Conservation (phyloP, 2,113 vertebrate species). For the Campylorhamphus procurvoides region DNA sequence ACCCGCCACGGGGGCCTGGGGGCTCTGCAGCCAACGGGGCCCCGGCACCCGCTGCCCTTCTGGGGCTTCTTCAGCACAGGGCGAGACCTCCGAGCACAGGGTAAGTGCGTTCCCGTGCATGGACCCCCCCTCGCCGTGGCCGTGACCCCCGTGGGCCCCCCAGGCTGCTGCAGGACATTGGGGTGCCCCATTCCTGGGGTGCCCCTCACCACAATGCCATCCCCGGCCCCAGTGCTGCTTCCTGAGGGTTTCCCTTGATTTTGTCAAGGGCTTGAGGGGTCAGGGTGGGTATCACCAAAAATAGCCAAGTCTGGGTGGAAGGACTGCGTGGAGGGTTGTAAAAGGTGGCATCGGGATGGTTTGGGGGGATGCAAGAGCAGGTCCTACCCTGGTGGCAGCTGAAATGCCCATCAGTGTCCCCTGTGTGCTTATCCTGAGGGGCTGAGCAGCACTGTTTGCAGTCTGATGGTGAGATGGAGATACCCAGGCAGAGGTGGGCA, state of each 20-base stretch:
- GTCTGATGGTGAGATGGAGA: neutral
- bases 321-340: fast-evolving
- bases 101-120: neutral
- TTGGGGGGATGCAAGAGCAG: neutral
- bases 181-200: neutral
- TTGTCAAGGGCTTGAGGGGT: fast-evolving
- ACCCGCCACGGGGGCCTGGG: neutral
- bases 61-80: neutral
- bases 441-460: fast-evolving
- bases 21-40: neutral
- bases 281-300: fast-evolving
- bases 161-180: neutral
- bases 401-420: fast-evolving
- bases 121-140: fast-evolving
- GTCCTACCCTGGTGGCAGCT: neutral
- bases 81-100: fast-evolving
- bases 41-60: neutral
- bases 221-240: neutral
- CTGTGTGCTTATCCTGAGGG: fast-evolving
- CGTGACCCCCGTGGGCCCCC: neutral
- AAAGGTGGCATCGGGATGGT: fast-evolving
- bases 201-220: neutral
- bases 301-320: fast-evolving
- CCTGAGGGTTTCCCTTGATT: neutral
- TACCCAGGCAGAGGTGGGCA: neutral